These are phyloP conservation scores for Ericerus pela DNA, from an alignment of 1,140 invertebrate species.

Conservation along the genomic window DNA sequence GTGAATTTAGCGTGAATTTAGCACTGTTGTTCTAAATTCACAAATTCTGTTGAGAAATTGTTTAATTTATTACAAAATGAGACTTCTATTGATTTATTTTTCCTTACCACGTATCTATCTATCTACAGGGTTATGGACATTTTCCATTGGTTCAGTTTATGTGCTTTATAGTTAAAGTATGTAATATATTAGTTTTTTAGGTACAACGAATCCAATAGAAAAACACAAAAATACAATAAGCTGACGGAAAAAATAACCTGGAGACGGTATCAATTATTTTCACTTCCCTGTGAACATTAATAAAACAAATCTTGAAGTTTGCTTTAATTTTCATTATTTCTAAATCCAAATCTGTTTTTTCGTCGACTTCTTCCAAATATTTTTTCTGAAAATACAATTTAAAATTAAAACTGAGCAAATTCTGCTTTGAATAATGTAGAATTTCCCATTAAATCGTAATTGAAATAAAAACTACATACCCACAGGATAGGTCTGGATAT, in stretches of 20 bases:
- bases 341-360: neutral
- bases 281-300: neutral
- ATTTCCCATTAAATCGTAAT: neutral
- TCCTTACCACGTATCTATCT: no score
- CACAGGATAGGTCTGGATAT: neutral
- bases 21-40: no score
- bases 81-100: no score
- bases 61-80: no score
- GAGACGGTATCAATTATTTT: neutral
- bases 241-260: neutral
- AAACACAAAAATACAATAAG: neutral
- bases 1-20: no score
- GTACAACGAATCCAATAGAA: slow-evolving; percentile 6
- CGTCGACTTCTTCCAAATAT: neutral
- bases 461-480: neutral
- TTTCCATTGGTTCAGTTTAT: no score
- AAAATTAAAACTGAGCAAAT: neutral
- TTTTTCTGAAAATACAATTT: neutral
- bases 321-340: slow-evolving; percentile 4
- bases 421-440: neutral
- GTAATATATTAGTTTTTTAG: no score
- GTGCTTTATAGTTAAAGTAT: no score
- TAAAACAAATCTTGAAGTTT: slow-evolving; percentile 4
- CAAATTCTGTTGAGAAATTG: no score
- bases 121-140: no score